Percentiles rank a stretch among this genome's conserved stretches.
Conservation (phyloP, 1,140 invertebrate species). For the Sycophila sp. region DNA sequence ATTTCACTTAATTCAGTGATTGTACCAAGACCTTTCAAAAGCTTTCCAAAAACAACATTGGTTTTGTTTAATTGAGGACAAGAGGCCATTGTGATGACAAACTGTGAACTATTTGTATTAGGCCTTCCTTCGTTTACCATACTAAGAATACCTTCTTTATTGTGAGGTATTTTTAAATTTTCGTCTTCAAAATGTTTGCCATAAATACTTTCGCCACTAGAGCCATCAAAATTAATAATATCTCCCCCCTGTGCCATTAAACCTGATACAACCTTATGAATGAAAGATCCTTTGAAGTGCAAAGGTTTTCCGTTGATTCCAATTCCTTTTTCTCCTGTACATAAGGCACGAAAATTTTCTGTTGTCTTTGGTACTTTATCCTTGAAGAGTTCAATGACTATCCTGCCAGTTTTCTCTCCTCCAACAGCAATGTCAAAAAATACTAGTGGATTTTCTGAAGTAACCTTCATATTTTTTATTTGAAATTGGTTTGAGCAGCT, state of each 20-base stretch:
- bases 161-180: conserved; percentile 76
- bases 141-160: conserved; percentile 80
- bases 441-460: conserved; percentile 66
- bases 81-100: conserved; percentile 89
- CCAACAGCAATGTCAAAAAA: conserved; percentile 79
- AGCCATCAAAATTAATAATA: conserved; percentile 83
- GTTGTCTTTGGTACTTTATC: conserved; percentile 90
- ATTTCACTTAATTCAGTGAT: conserved; percentile 74
- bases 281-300: conserved; percentile 78
- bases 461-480: conserved; percentile 14
- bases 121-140: conserved; percentile 89
- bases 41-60: conserved; percentile 91
- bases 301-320: conserved; percentile 75
- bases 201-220: conserved; percentile 94
- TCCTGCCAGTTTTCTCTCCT: conserved; percentile 75
- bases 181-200: conserved; percentile 90
- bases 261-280: conserved; percentile 80
- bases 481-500: neutral
- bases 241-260: conserved; percentile 90
- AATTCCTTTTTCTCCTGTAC: conserved; percentile 85
- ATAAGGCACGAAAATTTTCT: conserved; percentile 91
- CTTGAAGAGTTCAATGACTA: conserved; percentile 83
- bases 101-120: conserved; percentile 93
- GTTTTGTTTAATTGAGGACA: conserved; percentile 87
- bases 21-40: conserved; percentile 77